These are phyloP conservation scores for Pediacus dermestoides DNA, from an alignment of 2,888 invertebrate species.

Conservation along the genomic window DNA sequence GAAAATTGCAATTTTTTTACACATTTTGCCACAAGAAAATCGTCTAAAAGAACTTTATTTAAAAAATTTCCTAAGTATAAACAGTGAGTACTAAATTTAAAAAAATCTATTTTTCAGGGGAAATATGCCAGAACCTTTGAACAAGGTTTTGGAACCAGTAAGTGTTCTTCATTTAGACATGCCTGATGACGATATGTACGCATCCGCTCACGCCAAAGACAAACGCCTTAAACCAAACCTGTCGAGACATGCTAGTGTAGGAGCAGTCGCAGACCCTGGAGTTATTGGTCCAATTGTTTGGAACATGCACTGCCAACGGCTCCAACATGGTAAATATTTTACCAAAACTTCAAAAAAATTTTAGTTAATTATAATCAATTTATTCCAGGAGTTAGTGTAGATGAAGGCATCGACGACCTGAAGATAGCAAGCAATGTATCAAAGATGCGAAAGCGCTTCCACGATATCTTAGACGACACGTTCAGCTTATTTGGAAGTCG, in stretches of 20 bases:
- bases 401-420: conserved; percentile 44
- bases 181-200: conserved; percentile 37
- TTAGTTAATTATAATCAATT: conserved; percentile 2
- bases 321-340: conserved; percentile 54
- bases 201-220: conserved; percentile 20
- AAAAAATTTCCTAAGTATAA: too few species aligned
- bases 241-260: conserved; percentile 67
- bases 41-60: too few species aligned
- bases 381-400: conserved; percentile 40
- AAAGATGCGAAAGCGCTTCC: conserved; percentile 68
- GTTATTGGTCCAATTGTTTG: conserved; percentile 81
- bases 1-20: too few species aligned
- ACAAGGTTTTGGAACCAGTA: conserved; percentile 74
- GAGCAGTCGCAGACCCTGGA: conserved; percentile 69
- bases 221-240: conserved; percentile 37
- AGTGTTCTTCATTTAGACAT: conserved; percentile 70
- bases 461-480: conserved; percentile 75
- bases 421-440: conserved; percentile 54
- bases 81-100: too few species aligned
- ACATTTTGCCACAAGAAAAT: too few species aligned
- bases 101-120: conserved; percentile 52
- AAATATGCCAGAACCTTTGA: conserved; percentile 72
- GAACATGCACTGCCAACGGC: conserved; percentile 72
- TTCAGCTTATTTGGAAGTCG: conserved; percentile 71
- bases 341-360: conserved; percentile 3